These are phyloP conservation scores for Erpetoichthys calabaricus DNA, from an alignment of 2,797 vertebrate species.

Conservation along the genomic window DNA sequence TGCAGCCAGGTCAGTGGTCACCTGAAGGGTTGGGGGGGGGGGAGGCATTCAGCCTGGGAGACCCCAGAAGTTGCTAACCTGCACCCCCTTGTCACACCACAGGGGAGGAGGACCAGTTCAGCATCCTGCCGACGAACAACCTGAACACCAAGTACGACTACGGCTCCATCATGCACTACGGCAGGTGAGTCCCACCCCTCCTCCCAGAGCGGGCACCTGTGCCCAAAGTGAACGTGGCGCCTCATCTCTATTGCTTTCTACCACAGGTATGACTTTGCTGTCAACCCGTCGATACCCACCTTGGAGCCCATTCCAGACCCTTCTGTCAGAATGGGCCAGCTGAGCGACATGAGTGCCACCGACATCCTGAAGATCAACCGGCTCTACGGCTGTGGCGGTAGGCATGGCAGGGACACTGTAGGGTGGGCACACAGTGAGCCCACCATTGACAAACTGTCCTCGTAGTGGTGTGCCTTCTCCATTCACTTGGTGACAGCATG, in stretches of 20 bases:
- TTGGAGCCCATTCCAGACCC: conserved; percentile 35
- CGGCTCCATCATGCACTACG: conserved; percentile 40
- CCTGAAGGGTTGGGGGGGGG: no score
- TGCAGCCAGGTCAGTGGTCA: background rate
- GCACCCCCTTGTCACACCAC: conserved; percentile 11
- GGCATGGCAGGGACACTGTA: no score
- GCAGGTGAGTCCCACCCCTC: conserved; percentile 25
- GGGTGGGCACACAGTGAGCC: no score
- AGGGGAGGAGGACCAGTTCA: conserved; percentile 29
- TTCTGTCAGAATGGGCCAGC: conserved; percentile 31
- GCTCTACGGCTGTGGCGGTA: conserved; percentile 32
- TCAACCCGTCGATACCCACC: conserved; percentile 28
- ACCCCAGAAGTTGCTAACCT: no score
- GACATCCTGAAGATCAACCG: conserved; percentile 37
- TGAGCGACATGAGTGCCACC: conserved; percentile 33
- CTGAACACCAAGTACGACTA: conserved; percentile 33
- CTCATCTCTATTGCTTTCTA: background rate
- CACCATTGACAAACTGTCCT: no score
- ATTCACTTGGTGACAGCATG: no score
- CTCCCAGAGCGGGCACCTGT: no score
- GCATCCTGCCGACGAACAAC: conserved; percentile 28
- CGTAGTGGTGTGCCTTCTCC: no score
- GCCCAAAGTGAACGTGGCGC: no score
- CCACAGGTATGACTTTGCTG: conserved; percentile 30
- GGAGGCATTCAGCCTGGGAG: no score